These are phyloP conservation scores for Oryzias woworae DNA, from an alignment of 2,113 vertebrate genomes.

Conservation along the genomic window DNA sequence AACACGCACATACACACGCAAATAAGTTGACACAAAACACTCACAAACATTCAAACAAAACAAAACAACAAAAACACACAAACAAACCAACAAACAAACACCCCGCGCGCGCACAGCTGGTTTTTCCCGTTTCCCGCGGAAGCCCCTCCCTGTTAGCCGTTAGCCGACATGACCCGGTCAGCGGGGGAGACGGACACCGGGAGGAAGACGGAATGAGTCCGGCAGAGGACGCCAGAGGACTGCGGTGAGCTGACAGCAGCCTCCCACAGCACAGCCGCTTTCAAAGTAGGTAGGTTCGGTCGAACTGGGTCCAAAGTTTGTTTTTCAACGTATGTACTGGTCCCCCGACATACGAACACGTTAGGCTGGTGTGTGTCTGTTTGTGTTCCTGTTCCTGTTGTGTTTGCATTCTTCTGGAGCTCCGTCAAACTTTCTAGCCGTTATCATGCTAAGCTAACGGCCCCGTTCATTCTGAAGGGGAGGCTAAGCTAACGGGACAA, in stretches of 20 bases:
- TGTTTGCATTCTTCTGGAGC: too few species aligned
- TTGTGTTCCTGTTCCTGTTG: too few species aligned
- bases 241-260: constrained; percentile 54
- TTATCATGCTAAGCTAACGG: constrained; percentile 18
- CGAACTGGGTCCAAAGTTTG: background rate
- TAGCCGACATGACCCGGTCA: constrained; percentile 51
- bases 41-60: too few species aligned
- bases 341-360: too few species aligned
- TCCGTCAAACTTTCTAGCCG: background rate
- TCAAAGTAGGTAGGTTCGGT: constrained; percentile 20
- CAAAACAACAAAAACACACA: too few species aligned
- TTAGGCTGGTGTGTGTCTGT: too few species aligned
- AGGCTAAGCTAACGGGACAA: constrained; percentile 20
- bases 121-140: constrained; percentile 58
- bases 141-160: constrained; percentile 65
- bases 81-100: too few species aligned
- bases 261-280: background rate
- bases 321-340: too few species aligned
- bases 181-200: constrained; percentile 26
- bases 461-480: constrained; percentile 1
- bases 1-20: too few species aligned
- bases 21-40: too few species aligned
- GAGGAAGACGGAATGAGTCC: constrained; percentile 22
- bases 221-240: constrained; percentile 18
- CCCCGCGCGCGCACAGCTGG: background rate